phyloP scores from a whole-genome alignment of 1,140 invertebrate genomes.

The Latrodectus geometricus region DNA sequence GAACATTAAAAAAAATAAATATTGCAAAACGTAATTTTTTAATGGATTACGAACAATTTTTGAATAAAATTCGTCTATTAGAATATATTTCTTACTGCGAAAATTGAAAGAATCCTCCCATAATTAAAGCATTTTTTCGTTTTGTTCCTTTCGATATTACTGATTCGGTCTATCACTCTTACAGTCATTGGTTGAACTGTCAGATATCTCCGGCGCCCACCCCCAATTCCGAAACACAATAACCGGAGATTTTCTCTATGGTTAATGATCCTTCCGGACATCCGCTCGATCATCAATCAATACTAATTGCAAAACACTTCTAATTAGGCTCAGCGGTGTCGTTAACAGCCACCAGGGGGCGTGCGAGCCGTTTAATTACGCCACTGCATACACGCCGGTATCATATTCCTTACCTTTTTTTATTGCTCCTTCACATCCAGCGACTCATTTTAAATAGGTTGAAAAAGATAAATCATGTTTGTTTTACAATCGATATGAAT shows the following conservation, averaged over 20 bases:
- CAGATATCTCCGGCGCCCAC: no score
- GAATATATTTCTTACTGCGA: no score
- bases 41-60: no score
- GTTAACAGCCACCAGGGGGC: slow-evolving; percentile 39
- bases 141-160: no score
- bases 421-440: neutral
- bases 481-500: slow-evolving; percentile 25
- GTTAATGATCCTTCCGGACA: slow-evolving; percentile 43
- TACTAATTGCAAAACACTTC: slow-evolving; percentile 54
- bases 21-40: no score
- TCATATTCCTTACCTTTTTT: neutral
- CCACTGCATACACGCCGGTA: neutral
- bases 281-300: slow-evolving; percentile 28
- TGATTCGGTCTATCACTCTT: no score
- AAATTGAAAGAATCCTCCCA: no score
- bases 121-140: no score
- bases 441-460: neutral
- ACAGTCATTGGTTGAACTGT: no score
- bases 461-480: slow-evolving; percentile 21
- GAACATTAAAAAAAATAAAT: no score
- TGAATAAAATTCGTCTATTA: no score
- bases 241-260: slow-evolving; percentile 5
- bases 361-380: slow-evolving; percentile 25
- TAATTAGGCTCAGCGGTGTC: slow-evolving; percentile 43
- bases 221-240: slow-evolving; percentile 11